phyloP scores from a whole-genome alignment of 1,140 invertebrate genomes.

The Dolichoris vasculosae region DNA sequence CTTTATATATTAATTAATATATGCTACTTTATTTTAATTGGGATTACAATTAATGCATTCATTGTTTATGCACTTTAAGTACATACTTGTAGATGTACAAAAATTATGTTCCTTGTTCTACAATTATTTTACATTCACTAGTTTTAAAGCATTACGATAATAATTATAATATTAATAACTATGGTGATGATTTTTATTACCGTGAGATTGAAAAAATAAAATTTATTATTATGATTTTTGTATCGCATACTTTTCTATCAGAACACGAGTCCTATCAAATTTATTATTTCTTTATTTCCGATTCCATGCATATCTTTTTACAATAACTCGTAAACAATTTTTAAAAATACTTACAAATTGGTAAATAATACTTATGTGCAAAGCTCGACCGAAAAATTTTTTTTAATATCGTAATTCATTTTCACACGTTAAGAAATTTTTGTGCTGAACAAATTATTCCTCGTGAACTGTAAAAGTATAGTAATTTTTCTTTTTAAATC shows the following conservation, averaged over 20 bases:
- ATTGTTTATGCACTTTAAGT: background rate
- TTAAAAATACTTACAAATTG: background rate
- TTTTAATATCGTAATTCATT: too few species aligned
- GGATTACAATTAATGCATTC: background rate
- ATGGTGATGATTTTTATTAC: conserved; percentile 8
- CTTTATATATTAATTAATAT: background rate
- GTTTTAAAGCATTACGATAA: background rate
- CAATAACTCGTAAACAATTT: background rate
- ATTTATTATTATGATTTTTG: conserved; percentile 58
- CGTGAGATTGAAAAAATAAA: conserved; percentile 59
- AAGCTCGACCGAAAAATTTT: conserved; percentile 33
- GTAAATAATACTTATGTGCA: background rate
- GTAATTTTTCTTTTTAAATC: background rate
- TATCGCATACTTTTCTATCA: background rate
- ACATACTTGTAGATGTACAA: background rate
- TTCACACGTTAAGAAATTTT: too few species aligned
- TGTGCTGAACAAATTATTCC: too few species aligned
- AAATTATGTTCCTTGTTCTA: background rate
- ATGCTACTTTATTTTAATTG: background rate
- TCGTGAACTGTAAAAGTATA: too few species aligned
- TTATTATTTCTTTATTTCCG: too few species aligned
- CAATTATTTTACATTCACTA: background rate
- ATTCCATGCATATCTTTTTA: conserved; percentile 3
- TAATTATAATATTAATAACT: background rate
- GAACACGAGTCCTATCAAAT: conserved; percentile 53